A percentile compares a stretch with the other conserved stretches of the same genome.
Conservation (phyloP, 1,140 invertebrate genomes). For the Bombus consobrinus region DNA sequence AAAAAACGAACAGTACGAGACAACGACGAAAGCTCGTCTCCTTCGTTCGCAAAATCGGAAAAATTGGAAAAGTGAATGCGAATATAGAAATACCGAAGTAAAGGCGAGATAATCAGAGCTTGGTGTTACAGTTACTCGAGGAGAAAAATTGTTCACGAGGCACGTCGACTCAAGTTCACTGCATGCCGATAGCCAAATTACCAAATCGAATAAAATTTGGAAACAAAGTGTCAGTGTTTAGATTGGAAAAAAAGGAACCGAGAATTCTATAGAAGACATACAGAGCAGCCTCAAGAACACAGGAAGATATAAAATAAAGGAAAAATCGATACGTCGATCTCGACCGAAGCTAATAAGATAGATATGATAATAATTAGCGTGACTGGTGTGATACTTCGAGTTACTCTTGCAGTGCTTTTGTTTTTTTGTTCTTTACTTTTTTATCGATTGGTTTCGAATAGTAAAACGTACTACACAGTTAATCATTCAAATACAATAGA, state of each 20-base stretch:
- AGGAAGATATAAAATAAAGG: neutral
- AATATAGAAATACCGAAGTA: neutral
- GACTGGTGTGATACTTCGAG: neutral
- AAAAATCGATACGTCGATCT: neutral
- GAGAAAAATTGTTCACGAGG: neutral
- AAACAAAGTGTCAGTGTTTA: neutral
- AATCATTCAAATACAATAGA: slow-evolving; percentile 20
- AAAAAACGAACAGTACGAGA: slow-evolving; percentile 31
- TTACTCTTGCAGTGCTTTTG: neutral
- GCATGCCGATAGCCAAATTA: slow-evolving; percentile 11
- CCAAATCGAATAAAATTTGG: neutral
- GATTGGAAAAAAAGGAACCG: neutral
- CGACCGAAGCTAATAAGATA: neutral
- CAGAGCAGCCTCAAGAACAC: neutral
- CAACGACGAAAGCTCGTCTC: slow-evolving; percentile 59
- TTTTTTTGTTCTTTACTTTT: neutral
- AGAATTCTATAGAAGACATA: neutral
- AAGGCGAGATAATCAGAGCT: neutral
- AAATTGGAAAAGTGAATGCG: slow-evolving; percentile 27
- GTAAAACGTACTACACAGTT: slow-evolving; percentile 21
- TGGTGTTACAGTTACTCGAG: neutral
- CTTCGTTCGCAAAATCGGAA: slow-evolving; percentile 24
- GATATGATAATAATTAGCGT: neutral
- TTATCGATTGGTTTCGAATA: neutral
- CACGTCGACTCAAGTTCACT: neutral